Evolutionary conservation across 1,140 invertebrate genomes (phyloP).

Genomic region (Drosophila littoralis): DNA sequence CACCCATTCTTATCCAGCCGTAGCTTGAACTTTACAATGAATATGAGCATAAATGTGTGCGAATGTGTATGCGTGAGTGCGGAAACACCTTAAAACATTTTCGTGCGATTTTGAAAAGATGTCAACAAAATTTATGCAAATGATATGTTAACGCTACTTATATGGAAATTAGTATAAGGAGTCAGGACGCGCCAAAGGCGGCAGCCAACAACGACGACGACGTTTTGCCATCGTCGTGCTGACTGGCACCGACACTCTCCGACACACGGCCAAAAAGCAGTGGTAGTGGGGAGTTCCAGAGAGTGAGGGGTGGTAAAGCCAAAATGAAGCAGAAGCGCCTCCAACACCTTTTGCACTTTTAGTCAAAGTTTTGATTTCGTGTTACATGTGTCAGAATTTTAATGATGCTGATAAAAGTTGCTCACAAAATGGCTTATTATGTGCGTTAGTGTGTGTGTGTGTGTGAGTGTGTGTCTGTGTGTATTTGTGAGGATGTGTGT

Average conservation of each 20-base stretch:
- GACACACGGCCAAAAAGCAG: background rate
- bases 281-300: background rate
- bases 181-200: slow-evolving; percentile 79
- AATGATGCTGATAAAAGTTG: slow-evolving; percentile 83
- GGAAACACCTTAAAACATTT: slow-evolving; percentile 79
- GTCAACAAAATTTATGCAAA: slow-evolving; percentile 83
- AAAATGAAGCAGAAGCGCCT: background rate
- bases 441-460: slow-evolving; percentile 48
- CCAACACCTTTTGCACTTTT: slow-evolving; percentile 79
- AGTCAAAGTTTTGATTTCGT: slow-evolving; percentile 83
- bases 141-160: slow-evolving; percentile 83
- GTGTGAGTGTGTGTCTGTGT: background rate
- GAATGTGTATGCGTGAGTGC: slow-evolving; percentile 33
- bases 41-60: background rate
- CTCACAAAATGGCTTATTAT: slow-evolving; percentile 77
- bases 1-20: slow-evolving; percentile 14
- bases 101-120: slow-evolving; percentile 83
- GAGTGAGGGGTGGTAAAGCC: background rate
- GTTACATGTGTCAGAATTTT: slow-evolving; percentile 83
- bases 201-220: slow-evolving; percentile 35
- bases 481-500: background rate
- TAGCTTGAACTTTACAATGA: slow-evolving; percentile 48
- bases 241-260: slow-evolving; percentile 24
- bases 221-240: slow-evolving; percentile 44
- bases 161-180: slow-evolving; percentile 83